phyloP scores from a whole-genome alignment of 2,113 vertebrate species.

The Hippocampus abdominalis region DNA sequence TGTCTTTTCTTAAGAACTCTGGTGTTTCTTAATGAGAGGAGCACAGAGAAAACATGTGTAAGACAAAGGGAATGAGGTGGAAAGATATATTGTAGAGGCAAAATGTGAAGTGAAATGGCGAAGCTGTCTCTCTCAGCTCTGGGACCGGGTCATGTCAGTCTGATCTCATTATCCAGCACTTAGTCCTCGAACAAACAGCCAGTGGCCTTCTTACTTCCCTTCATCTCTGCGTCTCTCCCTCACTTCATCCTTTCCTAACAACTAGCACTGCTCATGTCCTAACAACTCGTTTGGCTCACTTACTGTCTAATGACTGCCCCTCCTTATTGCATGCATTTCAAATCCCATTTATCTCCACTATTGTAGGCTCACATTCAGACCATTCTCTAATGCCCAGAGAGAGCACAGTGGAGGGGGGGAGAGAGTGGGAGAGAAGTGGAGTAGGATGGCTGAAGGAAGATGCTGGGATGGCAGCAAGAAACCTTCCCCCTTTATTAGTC shows the following conservation, averaged over 20 bases:
- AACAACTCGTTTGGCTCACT: slow-evolving; percentile 74
- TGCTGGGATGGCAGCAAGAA: slow-evolving; percentile 23
- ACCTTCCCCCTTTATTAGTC: slow-evolving; percentile 49
- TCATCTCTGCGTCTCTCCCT: slow-evolving; percentile 59
- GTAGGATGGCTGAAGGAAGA: slow-evolving; percentile 28
- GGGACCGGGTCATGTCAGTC: slow-evolving; percentile 68
- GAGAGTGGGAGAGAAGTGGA: slow-evolving; percentile 14
- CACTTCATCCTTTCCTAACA: slow-evolving; percentile 65
- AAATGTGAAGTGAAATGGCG: slow-evolving; percentile 60
- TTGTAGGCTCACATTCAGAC: slow-evolving; percentile 63
- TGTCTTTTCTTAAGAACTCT: slow-evolving; percentile 16
- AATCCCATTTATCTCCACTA: slow-evolving; percentile 71
- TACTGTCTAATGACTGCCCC: slow-evolving; percentile 74
- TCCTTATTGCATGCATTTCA: slow-evolving; percentile 68
- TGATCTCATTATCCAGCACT: slow-evolving; percentile 73
- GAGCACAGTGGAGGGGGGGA: slow-evolving; percentile 30
- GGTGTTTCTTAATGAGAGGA: slow-evolving; percentile 21
- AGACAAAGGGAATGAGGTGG: slow-evolving; percentile 46
- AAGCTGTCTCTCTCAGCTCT: slow-evolving; percentile 67
- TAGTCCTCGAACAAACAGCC: slow-evolving; percentile 72
- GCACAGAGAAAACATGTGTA: slow-evolving; percentile 40
- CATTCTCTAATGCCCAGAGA: slow-evolving; percentile 63
- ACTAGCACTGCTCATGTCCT: slow-evolving; percentile 69
- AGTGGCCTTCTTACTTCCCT: slow-evolving; percentile 64
- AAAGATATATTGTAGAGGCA: slow-evolving; percentile 30